phyloP scores from a whole-genome alignment of 2,888 invertebrate genomes.

The Megamerina dolium region DNA sequence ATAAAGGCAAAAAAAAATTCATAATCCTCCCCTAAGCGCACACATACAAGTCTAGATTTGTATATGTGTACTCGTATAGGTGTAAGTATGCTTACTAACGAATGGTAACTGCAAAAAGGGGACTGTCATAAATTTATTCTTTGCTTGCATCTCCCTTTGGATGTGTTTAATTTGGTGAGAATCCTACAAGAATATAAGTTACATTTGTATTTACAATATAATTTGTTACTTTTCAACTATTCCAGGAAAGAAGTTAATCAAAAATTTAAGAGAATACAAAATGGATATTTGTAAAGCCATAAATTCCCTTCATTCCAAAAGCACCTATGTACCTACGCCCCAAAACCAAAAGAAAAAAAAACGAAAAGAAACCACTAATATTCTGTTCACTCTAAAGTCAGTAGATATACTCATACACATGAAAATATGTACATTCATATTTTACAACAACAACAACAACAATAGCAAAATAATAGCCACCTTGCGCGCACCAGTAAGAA shows the following conservation, averaged over 20 bases:
- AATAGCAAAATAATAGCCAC: slow-evolving; percentile 30
- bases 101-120: too few relatives aligned
- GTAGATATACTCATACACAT: slow-evolving; percentile 7
- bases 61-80: background rate
- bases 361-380: too few relatives aligned
- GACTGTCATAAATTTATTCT: slow-evolving; percentile 25
- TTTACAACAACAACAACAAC: slow-evolving; percentile 16
- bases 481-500: slow-evolving; percentile 43
- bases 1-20: slow-evolving; percentile 23
- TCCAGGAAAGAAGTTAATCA: too few relatives aligned
- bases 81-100: background rate
- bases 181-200: slow-evolving; percentile 7
- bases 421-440: slow-evolving; percentile 16
- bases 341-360: too few relatives aligned
- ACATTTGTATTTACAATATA: slow-evolving; percentile 4
- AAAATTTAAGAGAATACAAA: too few relatives aligned
- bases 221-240: too few relatives aligned
- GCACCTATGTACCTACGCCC: too few relatives aligned
- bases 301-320: too few relatives aligned
- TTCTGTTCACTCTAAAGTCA: too few relatives aligned
- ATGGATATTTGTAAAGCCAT: too few relatives aligned
- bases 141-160: slow-evolving; percentile 14
- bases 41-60: background rate
- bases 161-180: background rate
- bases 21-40: slow-evolving; percentile 23